Evolutionary conservation across 2,113 vertebrate genomes (phyloP).

Genomic region (Dolichotis patagonum): DNA sequence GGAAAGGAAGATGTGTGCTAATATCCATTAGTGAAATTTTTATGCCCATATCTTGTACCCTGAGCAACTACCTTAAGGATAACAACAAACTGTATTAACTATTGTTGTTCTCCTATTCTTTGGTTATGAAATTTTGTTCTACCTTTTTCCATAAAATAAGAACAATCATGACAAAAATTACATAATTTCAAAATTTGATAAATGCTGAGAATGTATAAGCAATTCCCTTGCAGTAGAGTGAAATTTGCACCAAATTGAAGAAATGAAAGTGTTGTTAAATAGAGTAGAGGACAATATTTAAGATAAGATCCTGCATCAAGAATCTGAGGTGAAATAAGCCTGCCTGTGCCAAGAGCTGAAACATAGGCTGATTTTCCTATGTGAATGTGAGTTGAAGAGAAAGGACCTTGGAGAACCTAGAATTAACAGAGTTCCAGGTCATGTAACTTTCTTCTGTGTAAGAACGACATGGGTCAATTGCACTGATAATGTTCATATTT

Average conservation of each 20-base stretch:
- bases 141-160: background rate
- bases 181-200: background rate
- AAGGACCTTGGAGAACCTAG: background rate
- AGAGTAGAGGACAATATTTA: background rate
- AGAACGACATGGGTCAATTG: background rate
- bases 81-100: background rate
- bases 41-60: background rate
- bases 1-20: background rate
- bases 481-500: background rate
- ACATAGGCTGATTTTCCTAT: fast-evolving
- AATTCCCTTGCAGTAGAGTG: background rate
- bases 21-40: background rate
- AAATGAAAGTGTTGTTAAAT: background rate
- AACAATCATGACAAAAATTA: background rate
- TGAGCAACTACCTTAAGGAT: background rate
- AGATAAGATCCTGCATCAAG: background rate
- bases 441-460: background rate
- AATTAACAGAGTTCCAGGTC: background rate
- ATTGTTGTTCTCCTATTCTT: background rate
- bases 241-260: background rate
- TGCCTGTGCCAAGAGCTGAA: background rate
- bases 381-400: background rate
- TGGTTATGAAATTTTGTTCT: background rate
- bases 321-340: background rate
- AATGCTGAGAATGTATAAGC: background rate